Conservation (phyloP, 2,113 vertebrate species). For the Chaetodon trifascialis region DNA sequence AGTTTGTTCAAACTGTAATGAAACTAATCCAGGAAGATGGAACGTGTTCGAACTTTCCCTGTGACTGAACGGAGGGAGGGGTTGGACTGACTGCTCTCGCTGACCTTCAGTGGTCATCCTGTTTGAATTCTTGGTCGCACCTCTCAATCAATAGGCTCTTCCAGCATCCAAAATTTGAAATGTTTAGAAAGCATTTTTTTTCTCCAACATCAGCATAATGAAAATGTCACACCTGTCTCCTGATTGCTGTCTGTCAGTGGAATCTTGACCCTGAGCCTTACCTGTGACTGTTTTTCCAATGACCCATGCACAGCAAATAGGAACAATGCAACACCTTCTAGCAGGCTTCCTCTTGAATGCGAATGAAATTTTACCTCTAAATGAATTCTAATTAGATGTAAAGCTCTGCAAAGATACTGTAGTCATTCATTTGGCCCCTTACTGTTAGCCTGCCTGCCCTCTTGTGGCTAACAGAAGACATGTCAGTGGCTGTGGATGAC, state of each 20-base stretch:
- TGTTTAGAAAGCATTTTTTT: conserved; percentile 53
- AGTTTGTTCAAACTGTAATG: neutral
- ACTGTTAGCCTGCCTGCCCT: neutral
- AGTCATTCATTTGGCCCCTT: neutral
- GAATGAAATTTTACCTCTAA: neutral
- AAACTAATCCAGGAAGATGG: conserved; percentile 9
- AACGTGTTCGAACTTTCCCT: neutral
- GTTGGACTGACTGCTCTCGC: neutral
- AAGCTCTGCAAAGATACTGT: conserved; percentile 4
- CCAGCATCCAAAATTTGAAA: conserved; percentile 45
- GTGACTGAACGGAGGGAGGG: neutral
- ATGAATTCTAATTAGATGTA: conserved; percentile 18
- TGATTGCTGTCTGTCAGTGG: conserved; percentile 3
- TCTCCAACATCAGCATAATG: conserved; percentile 52
- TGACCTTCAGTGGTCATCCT: conserved; percentile 44
- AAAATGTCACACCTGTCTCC: conserved; percentile 46
- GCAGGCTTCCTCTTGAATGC: neutral
- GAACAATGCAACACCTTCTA: neutral
- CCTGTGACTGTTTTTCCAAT: conserved; percentile 29
- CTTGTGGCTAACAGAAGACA: neutral
- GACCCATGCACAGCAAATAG: neutral
- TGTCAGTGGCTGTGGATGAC: neutral
- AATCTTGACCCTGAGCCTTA: conserved; percentile 35
- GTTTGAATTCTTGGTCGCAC: conserved; percentile 46
- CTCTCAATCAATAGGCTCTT: conserved; percentile 57